Percentiles rank a stretch among this genome's conserved stretches.
Conservation (phyloP, 2,113 vertebrate species). For the Myotis yumanensis region DNA sequence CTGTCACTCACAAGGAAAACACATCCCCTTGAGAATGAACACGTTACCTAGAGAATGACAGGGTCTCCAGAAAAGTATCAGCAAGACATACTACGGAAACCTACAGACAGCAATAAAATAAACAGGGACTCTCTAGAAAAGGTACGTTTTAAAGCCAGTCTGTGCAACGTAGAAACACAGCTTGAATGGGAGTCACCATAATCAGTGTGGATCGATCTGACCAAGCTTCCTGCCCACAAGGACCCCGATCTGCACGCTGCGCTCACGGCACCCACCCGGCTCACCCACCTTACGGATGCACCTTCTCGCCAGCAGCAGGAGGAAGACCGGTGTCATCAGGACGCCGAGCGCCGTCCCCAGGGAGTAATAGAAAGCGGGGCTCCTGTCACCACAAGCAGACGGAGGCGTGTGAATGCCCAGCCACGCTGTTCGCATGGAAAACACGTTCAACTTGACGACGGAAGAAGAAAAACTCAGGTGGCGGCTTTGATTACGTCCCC, state of each 20-base stretch:
- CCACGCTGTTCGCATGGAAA: neutral
- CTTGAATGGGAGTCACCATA: neutral
- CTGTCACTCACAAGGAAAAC: neutral
- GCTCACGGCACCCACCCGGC: slow-evolving; percentile 6
- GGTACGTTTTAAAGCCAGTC: neutral
- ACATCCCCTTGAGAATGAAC: neutral
- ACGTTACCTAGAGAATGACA: neutral
- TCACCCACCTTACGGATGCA: slow-evolving; percentile 85
- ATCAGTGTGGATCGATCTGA: neutral
- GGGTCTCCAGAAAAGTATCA: neutral
- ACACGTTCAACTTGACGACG: neutral
- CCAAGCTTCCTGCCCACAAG: neutral
- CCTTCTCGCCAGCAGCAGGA: slow-evolving; percentile 83
- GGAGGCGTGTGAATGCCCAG: neutral
- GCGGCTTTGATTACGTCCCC: neutral
- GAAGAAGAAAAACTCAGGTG: slow-evolving; percentile 17
- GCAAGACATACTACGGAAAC: neutral
- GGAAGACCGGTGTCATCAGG: slow-evolving; percentile 82
- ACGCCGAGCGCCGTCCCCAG: slow-evolving; percentile 82
- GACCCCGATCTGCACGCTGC: neutral
- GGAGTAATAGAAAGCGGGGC: slow-evolving; percentile 82
- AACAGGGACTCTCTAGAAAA: slow-evolving; percentile 27
- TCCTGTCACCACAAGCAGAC: slow-evolving; percentile 82
- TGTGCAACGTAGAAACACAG: neutral
- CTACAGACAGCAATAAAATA: neutral